These are phyloP conservation scores for Teleiodes luculella DNA, from an alignment of 2,888 invertebrate genomes.

Conservation along the genomic window DNA sequence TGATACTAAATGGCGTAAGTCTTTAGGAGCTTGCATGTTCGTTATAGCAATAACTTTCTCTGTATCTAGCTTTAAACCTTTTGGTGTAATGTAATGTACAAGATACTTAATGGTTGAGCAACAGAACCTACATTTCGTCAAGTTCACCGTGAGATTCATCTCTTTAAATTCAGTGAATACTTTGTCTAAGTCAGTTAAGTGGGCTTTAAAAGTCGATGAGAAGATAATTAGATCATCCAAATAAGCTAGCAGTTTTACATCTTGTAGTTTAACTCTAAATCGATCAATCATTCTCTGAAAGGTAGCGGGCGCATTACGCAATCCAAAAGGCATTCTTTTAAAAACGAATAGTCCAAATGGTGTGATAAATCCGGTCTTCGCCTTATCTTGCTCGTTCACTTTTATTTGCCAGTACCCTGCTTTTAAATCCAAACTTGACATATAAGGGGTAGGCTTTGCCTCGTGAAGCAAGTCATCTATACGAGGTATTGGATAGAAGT, in stretches of 20 bases:
- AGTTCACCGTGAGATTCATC: slow-evolving; percentile 22
- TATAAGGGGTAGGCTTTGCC: slow-evolving; percentile 35
- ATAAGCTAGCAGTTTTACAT: slow-evolving; percentile 24
- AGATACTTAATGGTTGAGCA: slow-evolving; percentile 25
- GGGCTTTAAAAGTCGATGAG: slow-evolving; percentile 23
- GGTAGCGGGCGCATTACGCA: slow-evolving; percentile 28
- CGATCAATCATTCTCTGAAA: slow-evolving; percentile 29
- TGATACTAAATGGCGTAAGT: not conserved
- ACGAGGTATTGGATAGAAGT: slow-evolving; percentile 17
- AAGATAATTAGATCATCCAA: slow-evolving; percentile 31
- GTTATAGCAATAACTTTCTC: slow-evolving; percentile 28
- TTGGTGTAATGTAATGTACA: slow-evolving; percentile 25
- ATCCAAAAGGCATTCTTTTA: slow-evolving; percentile 38
- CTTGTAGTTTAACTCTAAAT: slow-evolving; percentile 13
- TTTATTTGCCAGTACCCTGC: slow-evolving; percentile 40
- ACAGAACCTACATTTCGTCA: slow-evolving; percentile 27
- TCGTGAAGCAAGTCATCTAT: slow-evolving; percentile 32
- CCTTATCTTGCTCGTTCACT: slow-evolving; percentile 29
- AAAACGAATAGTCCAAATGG: slow-evolving; percentile 39
- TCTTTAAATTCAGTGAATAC: slow-evolving; percentile 25
- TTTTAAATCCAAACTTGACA: slow-evolving; percentile 39
- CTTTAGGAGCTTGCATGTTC: not conserved
- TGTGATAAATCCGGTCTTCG: slow-evolving; percentile 39
- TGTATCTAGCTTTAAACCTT: slow-evolving; percentile 24
- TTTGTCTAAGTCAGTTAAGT: slow-evolving; percentile 24